Evolutionary conservation across 2,113 vertebrate genomes (phyloP).

Genomic region (Bothrops jararaca): DNA sequence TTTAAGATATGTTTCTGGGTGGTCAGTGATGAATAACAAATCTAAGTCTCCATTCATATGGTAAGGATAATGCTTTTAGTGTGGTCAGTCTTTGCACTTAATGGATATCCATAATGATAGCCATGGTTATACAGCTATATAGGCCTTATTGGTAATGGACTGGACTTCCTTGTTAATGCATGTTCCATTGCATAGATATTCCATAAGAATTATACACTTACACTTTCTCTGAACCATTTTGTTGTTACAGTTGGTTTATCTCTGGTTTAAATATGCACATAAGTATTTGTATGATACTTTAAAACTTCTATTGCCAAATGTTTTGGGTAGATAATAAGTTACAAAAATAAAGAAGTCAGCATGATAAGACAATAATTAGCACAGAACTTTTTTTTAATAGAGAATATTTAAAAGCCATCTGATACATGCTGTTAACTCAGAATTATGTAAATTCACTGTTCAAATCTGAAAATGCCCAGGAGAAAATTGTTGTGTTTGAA

Average conservation of each 20-base stretch:
- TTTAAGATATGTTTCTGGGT: background rate
- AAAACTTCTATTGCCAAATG: background rate
- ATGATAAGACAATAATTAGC: background rate
- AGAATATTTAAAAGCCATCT: background rate
- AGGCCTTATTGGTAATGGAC: background rate
- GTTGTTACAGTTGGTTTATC: background rate
- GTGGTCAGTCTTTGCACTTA: background rate
- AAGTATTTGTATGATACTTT: background rate
- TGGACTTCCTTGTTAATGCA: conserved; percentile 3
- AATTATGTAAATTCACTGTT: background rate
- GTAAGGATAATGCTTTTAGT: background rate
- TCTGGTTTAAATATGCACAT: background rate
- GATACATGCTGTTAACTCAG: background rate
- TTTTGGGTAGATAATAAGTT: background rate
- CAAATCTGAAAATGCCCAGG: background rate
- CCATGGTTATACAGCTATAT: background rate
- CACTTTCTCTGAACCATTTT: fast-evolving
- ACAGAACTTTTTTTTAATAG: background rate
- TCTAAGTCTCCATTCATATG: background rate
- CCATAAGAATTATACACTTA: background rate
- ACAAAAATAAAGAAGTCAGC: background rate
- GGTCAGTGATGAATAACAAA: conserved; percentile 1
- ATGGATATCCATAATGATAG: background rate
- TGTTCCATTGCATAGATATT: background rate
- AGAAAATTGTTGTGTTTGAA: background rate